Evolutionary conservation across 1,140 invertebrate species (phyloP), one percentile per base, ranked within the genome.

Genomic region (Micrasema minimum): DNA sequence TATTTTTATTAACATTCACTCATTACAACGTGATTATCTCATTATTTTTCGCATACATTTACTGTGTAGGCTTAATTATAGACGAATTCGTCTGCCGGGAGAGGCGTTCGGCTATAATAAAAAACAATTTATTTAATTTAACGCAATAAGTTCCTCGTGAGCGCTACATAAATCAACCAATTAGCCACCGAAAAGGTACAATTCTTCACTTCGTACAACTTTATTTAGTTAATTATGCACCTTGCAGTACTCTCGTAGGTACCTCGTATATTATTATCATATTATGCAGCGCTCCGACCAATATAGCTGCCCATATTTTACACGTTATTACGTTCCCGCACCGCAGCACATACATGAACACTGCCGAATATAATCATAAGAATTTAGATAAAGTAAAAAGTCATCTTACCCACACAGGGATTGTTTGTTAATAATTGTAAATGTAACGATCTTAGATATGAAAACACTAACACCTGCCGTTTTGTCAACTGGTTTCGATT

Each of bases 11-110:
- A 37, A 37, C 53, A 35, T 57, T 35, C 31, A 51, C 16, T 51
- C 48, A 51, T 51, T 51, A 51, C 48, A 11, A 20, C 12, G 48
- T 51, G 48, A 51, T 51, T 51, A 51, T 51, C 48, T 51, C 20
- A 23, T 51, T 51, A 51, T 51, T 51, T 51, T 51, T 51, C 14
- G 48, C 48, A 51, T 51, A 51, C 9, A 51, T 51, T 51, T 51
- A 51, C 16, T 51, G 48, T 18, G 22, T 51, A 23, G 48, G 48
- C 48, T 51, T 51, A 51, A 51, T 51, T 51, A 23, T 51, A 51
- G 48, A 12, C 20, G 11, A 51, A 51, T 18, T 51, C 48, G 1
- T 51, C 16, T 51, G 48, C n/a, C 48, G 48, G 20, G 20, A n/a
- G n/a, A 51, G 48, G 48, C 48, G 48, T 51, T 23, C 20, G 22